Evolutionary conservation across 2,888 invertebrate genomes (phyloP), one percentile per base, ranked within the genome.

Genomic region (Trileptium ribeirensis): DNA sequence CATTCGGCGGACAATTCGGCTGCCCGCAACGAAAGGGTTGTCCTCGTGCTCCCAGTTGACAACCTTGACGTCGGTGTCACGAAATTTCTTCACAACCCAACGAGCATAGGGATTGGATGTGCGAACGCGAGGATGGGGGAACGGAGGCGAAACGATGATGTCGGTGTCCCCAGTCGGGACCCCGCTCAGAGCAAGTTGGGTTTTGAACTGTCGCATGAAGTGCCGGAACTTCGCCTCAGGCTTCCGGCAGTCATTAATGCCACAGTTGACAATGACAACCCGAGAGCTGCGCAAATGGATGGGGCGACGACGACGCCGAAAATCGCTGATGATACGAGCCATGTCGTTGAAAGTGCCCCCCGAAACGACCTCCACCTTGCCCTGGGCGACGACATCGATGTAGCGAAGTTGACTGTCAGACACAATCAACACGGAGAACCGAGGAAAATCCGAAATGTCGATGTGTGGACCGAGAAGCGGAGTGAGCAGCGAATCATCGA

Each of bases 371-470:
- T 38, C 37, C n/a, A 75, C 36, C 36, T 34, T 39, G n/a, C 77
- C 77, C n/a, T 39, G 38, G n/a, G 36, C 37, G n/a, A 75, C 38
- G n/a, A 24, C n/a, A 24, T 36, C 36, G 77, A 38, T 29, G 37
- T 38, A 75, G n/a, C 77, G 77, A 75, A n/a, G 39, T 36, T 75
- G 77, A 38, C 77, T 75, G 38, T 75, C 37, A 24, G 77, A 33
- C 37, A 51, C 51, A 15, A 51, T 8, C 51, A 51, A 51, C 51
- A 51, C 51, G 8, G 24, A 51, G 24, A 51, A 51, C 8, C 51
- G 24, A 51, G 51, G 24, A 51, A 51, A 51, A 51, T 51, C 51
- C 8, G 51, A 51, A 8, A 51, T 24, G 24, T 15, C 51, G 51
- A 51, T 51, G 51, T 8, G 51, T 51, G 51, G 51, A 24, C 51